Base-by-base conservation (phyloP, 2,797 vertebrate genomes). In the Buceros bicornis region DNA sequence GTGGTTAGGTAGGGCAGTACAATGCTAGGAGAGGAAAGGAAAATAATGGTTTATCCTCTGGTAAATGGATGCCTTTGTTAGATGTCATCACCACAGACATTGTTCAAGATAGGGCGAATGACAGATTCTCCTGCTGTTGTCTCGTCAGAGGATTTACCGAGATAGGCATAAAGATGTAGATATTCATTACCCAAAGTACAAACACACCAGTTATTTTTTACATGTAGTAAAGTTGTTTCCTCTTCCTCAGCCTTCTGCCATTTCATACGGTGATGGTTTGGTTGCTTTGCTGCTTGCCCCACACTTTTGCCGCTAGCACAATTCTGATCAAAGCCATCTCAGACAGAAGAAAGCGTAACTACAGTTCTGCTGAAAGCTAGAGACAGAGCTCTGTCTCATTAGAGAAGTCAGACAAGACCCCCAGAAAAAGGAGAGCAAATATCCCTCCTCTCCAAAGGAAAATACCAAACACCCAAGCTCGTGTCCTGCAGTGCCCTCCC, bases 401-500 rank as follows among this genome's bases (percentile, higher is more conserved):
- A 26, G 6, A 50, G 4, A 48, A 65, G 6, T 4, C 19, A 48
- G 43, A 33, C 4, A 69, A n/a, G 21, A 50, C 5, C 24, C 37
- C n/a, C 5, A 4, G 16, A 77, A 62, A 54, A 11, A 0, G 1
- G 37, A 60, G 2, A 42, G 4, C 5, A 81, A 73, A 66, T 33
- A 6, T 0, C 10, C 22, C 16, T 16, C 13, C 35, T 35, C 28
- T 42, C 8, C 3, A 10, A 61, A 50, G 11, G 10, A 29, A 31
- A n/a, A 11, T 1, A 7, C 6, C 29, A 47, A 45, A 6, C 1
- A 6, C 16, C 61, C 74, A 33, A 16, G 33, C 26, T 25, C 6
- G 12, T 7, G 3, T 1, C 29, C 9, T 1, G 3, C 24, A 16
- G 7, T 5, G 1, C 13, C n/a, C 37, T 53, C 24, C 45, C 72